These are phyloP conservation scores for Pectinophora gossypiella DNA, from an alignment of 1,140 invertebrate species.

Conservation along the genomic window DNA sequence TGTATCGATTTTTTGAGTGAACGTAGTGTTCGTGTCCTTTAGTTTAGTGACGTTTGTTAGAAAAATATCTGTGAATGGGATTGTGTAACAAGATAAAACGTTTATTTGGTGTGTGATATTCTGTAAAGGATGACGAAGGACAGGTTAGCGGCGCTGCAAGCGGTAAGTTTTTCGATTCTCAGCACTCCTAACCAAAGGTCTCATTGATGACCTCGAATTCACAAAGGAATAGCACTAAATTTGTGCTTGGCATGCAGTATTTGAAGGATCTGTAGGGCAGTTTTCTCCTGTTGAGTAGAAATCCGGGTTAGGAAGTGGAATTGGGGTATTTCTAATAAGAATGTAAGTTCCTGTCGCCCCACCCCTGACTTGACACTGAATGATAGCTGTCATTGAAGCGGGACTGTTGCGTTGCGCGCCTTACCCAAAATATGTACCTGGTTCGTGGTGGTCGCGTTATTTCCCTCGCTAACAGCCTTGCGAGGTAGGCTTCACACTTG, in stretches of 20 bases:
- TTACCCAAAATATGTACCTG: conserved; percentile 2
- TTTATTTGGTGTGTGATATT: conserved; percentile 78
- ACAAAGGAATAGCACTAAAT: conserved; percentile 47
- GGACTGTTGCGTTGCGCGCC: conserved; percentile 44
- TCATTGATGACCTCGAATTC: conserved; percentile 58
- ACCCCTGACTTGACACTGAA: conserved; percentile 54
- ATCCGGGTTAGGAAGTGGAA: neutral
- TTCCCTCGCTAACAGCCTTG: neutral
- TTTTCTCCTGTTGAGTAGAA: neutral
- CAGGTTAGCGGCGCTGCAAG: conserved; percentile 96
- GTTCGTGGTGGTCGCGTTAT: neutral
- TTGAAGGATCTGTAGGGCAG: conserved; percentile 10
- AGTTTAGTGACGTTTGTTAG: conserved; percentile 84
- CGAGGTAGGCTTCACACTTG: conserved; percentile 14
- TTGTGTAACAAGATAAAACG: conserved; percentile 80
- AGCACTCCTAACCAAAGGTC: conserved; percentile 48
- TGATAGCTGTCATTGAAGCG: conserved; percentile 55
- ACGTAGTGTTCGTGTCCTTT: conserved; percentile 84
- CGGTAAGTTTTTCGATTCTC: conserved; percentile 81
- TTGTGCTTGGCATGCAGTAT: conserved; percentile 15
- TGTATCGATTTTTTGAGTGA: conserved; percentile 86
- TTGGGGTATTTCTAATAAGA: conserved; percentile 13
- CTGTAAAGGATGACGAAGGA: conserved; percentile 95
- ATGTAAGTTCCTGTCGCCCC: conserved; percentile 54
- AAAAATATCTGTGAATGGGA: conserved; percentile 86